These are phyloP conservation scores for Hapalemur alaotrensis DNA, from an alignment of 2,797 vertebrate genomes.

Conservation along the genomic window DNA sequence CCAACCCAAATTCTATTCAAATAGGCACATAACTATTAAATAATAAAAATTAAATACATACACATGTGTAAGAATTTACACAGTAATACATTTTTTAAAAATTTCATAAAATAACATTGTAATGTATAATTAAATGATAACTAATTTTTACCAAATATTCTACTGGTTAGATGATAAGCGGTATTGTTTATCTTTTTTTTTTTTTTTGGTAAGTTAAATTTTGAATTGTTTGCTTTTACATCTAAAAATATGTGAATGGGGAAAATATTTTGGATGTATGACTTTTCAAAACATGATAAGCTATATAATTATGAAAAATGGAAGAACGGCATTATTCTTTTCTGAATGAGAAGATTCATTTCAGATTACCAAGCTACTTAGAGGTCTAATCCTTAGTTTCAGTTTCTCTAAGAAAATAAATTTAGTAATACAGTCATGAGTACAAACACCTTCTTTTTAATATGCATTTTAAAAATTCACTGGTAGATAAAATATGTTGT, in stretches of 20 bases:
- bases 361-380: not conserved
- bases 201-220: not conserved
- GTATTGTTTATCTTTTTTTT: not conserved
- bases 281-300: slow-evolving; percentile 17
- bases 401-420: slow-evolving; percentile 34
- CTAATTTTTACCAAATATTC: slow-evolving; percentile 38
- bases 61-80: slow-evolving; percentile 14
- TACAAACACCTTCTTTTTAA: not conserved
- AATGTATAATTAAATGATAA: slow-evolving; percentile 35
- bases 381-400: not conserved
- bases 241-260: not conserved
- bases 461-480: slow-evolving; percentile 7
- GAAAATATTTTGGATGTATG: not conserved
- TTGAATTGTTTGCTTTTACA: not conserved
- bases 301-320: not conserved
- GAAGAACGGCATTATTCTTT: not conserved
- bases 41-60: slow-evolving; percentile 10
- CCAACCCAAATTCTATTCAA: slow-evolving; percentile 38
- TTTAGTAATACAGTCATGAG: not conserved
- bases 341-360: slow-evolving; percentile 38
- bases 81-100: not conserved
- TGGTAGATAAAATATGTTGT: slow-evolving; percentile 1
- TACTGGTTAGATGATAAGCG: not conserved
- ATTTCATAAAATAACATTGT: not conserved
- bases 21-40: not conserved